Conservation (phyloP, 2,888 invertebrate species). For the Drosophila kanekoi region DNA sequence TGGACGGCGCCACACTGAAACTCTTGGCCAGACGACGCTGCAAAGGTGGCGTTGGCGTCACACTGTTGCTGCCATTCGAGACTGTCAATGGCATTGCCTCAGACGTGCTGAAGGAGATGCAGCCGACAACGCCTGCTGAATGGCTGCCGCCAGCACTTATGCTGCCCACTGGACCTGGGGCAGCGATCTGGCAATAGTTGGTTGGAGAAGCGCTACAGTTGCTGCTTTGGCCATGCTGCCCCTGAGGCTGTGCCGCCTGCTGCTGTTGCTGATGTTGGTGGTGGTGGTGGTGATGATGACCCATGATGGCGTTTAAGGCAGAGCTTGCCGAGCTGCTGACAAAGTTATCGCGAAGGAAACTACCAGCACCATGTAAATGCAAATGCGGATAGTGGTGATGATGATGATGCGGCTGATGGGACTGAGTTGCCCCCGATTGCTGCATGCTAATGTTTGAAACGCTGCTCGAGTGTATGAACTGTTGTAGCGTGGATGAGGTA, state of each 20-base stretch:
- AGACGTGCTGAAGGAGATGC: slow-evolving; percentile 76
- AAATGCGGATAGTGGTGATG: slow-evolving; percentile 75
- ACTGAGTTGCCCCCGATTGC: slow-evolving; percentile 33
- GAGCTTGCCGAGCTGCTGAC: slow-evolving; percentile 83
- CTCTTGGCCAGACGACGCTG: slow-evolving; percentile 96
- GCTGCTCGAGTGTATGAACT: slow-evolving; percentile 74
- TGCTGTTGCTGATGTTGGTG: slow-evolving; percentile 47
- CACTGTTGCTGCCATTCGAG: slow-evolving; percentile 67
- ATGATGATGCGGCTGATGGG: slow-evolving; percentile 56
- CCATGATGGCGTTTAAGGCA: slow-evolving; percentile 83
- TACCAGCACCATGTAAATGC: slow-evolving; percentile 82
- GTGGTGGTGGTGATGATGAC: slow-evolving; percentile 69
- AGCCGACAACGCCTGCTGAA: slow-evolving; percentile 80
- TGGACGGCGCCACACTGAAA: slow-evolving; percentile 93
- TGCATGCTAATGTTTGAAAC: slow-evolving; percentile 67
- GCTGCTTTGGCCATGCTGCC: slow-evolving; percentile 35
- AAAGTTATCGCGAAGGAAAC: slow-evolving; percentile 81
- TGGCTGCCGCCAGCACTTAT: slow-evolving; percentile 85
- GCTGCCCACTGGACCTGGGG: slow-evolving; percentile 45
- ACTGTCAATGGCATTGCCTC: slow-evolving; percentile 30
- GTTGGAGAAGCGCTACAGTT: slow-evolving; percentile 48
- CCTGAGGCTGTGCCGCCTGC: slow-evolving; percentile 41
- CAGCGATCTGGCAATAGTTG: slow-evolving; percentile 21
- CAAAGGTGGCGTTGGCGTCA: slow-evolving; percentile 91
- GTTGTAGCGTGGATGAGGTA: slow-evolving; percentile 75